Evolutionary conservation across 2,888 invertebrate genomes (phyloP).

Genomic region (Odontocolon sp.): DNA sequence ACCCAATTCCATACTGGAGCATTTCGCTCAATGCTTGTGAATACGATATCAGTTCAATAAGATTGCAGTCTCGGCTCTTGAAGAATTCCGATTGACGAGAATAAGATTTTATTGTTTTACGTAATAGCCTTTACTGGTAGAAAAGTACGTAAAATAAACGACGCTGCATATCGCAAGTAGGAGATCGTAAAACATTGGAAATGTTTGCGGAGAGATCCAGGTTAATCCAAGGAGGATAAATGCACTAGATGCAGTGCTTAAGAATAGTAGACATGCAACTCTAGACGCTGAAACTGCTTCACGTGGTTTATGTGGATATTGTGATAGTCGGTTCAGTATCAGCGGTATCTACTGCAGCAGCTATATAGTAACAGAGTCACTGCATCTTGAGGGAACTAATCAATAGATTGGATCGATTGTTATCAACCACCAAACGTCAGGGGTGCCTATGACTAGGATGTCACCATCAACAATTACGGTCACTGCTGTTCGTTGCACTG

Average conservation of each 20-base stretch:
- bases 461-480: too few species aligned
- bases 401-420: slow-evolving; percentile 48
- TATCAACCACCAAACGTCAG: slow-evolving; percentile 36
- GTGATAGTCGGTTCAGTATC: too few species aligned
- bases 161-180: slow-evolving; percentile 5
- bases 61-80: not conserved
- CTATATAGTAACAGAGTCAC: slow-evolving; percentile 1
- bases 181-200: slow-evolving; percentile 42
- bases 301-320: not conserved
- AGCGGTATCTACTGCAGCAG: not conserved
- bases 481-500: too few species aligned
- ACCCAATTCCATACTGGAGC: not conserved
- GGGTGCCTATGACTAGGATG: too few species aligned
- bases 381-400: slow-evolving; percentile 33
- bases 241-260: slow-evolving; percentile 8
- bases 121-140: slow-evolving; percentile 9
- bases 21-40: not conserved
- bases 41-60: not conserved
- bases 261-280: slow-evolving; percentile 32
- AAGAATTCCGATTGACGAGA: slow-evolving; percentile 31
- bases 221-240: slow-evolving; percentile 2
- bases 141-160: slow-evolving; percentile 12
- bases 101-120: slow-evolving; percentile 49
- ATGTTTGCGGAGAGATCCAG: slow-evolving; percentile 17
- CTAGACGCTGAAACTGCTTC: not conserved